Evolutionary conservation across 2,888 invertebrate species (phyloP), one percentile per base, ranked within the genome.

Genomic region (Venusia cambrica): DNA sequence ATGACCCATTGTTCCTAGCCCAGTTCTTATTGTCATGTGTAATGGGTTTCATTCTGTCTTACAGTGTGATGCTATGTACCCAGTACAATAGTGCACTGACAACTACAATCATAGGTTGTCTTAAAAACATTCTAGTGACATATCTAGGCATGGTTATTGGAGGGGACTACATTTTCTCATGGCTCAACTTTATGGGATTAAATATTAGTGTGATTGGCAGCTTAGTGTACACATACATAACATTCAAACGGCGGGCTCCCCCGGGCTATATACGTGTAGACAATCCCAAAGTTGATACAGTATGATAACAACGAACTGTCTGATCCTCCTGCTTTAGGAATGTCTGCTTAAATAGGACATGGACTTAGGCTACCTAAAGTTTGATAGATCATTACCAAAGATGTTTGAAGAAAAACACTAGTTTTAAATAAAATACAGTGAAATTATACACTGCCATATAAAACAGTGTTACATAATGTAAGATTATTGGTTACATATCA

Each of bases 121-220:
- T 99, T 33, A 99, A 99, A 88, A 99, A 99, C 83, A 95, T 99
- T 54, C 91, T 97, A 54, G 96, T 99, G 2, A 99, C 99, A 1
- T 99, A 99, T 80, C 88, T 97, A 47, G 99, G 99, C 12, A 99
- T 99, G 98, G 91, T 98, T 20, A 94, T 99, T 36, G 99, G 98
- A 21, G 99, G 98, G 5, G 99, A 99, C 77, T 99, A 99, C 78
- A 91, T 98, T 41, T 99, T 98, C 76, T 94, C 95, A 1, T 93
- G 93, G 92, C 88, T 95, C 15, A 99, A 99, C 77, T 99, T 99
- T 83, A 89, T 97, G 42, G 99, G 99, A 7, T 90, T 99, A 32
- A 99, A 99, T 83, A 93, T 99, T 28, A 98, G 97, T 88, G 94
- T 96, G 1, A 59, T 94, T 26, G 96, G 95, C 16, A 96, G 96